These are phyloP conservation scores for Aphelenchoides besseyi DNA, from an alignment of 1,140 invertebrate species.

Conservation along the genomic window DNA sequence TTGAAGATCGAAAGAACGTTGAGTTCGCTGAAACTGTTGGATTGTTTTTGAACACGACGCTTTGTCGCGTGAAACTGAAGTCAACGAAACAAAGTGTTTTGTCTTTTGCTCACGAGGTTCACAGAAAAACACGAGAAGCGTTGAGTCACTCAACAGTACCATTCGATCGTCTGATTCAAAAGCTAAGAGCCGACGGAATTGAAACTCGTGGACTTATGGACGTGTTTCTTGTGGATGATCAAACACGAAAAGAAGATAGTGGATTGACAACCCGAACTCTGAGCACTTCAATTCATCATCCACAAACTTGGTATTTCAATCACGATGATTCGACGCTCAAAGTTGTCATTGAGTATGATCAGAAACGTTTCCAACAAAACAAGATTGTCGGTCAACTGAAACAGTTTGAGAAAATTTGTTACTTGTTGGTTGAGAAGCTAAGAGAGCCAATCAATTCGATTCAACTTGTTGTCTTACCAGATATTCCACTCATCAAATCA, in stretches of 20 bases:
- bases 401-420: background rate
- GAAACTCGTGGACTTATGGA: background rate
- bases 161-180: constrained; percentile 19
- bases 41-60: constrained; percentile 21
- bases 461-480: background rate
- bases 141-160: constrained; percentile 16
- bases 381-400: background rate
- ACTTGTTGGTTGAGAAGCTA: background rate
- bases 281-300: background rate
- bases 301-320: constrained; percentile 17
- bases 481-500: background rate
- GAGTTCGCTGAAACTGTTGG: constrained; percentile 31
- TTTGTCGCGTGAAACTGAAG: constrained; percentile 4
- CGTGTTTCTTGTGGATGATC: constrained; percentile 11
- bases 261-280: background rate
- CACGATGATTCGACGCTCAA: background rate
- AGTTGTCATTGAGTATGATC: background rate
- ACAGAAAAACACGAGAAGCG: background rate
- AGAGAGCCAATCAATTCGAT: background rate
- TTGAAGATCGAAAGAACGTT: constrained; percentile 17
- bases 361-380: background rate
- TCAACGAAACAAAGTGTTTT: background rate
- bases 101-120: background rate
- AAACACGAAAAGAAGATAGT: background rate
- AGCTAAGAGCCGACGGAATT: background rate